Percentiles rank a stretch among this genome's conserved stretches.
phyloP scores from a whole-genome alignment of 2,113 vertebrate genomes.

The Pipa parva region DNA sequence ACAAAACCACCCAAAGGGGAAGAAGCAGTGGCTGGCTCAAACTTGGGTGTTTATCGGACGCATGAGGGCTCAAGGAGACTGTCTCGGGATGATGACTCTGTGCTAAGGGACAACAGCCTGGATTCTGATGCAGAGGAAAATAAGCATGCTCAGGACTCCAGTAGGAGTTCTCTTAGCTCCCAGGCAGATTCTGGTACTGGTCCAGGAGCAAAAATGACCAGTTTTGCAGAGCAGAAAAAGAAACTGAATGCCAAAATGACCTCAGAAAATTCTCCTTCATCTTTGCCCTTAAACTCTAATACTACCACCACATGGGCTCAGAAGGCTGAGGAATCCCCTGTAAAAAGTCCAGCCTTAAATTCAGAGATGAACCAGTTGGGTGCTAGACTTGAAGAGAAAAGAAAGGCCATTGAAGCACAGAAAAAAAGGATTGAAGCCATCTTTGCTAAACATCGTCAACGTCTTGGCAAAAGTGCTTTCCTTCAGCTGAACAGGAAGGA shows the following conservation, averaged over 20 bases:
- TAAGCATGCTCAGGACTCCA: slow-evolving; percentile 30
- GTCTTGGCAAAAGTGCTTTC: slow-evolving; percentile 81
- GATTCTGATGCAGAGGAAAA: slow-evolving; percentile 74
- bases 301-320: slow-evolving; percentile 57
- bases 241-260: slow-evolving; percentile 63
- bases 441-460: slow-evolving; percentile 86
- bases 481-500: slow-evolving; percentile 75
- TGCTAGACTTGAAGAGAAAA: slow-evolving; percentile 80
- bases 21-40: slow-evolving; percentile 41
- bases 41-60: slow-evolving; percentile 40
- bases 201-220: slow-evolving; percentile 84
- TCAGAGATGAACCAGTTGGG: slow-evolving; percentile 82
- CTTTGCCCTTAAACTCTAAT: slow-evolving; percentile 18
- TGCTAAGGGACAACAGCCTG: slow-evolving; percentile 72
- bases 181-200: slow-evolving; percentile 53
- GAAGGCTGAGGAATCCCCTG: slow-evolving; percentile 68
- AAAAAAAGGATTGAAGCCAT: slow-evolving; percentile 91
- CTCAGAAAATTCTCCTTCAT: slow-evolving; percentile 43
- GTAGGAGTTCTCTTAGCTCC: slow-evolving; percentile 46
- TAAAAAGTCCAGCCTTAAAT: slow-evolving; percentile 68
- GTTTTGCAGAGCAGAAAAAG: slow-evolving; percentile 85
- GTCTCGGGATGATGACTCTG: slow-evolving; percentile 69
- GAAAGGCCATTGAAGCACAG: slow-evolving; percentile 87
- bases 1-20: slow-evolving; percentile 41
- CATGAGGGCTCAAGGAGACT: slow-evolving; percentile 32